Evolutionary conservation across 2,888 invertebrate species (phyloP).

Genomic region (Drosophila limbata): DNA sequence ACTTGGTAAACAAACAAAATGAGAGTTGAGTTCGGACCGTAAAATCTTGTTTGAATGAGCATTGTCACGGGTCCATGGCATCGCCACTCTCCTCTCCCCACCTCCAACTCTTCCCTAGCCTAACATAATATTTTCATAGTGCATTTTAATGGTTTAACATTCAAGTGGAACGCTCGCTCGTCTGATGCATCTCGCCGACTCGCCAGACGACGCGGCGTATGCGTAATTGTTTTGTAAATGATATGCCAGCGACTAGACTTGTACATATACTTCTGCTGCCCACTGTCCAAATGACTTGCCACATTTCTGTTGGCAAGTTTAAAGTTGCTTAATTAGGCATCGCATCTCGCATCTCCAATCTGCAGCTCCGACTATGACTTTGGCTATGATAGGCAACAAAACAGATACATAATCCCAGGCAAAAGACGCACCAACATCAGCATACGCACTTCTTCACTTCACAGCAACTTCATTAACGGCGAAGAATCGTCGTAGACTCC

Average conservation of each 20-base stretch:
- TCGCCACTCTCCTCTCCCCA: neutral
- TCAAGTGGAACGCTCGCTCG: conserved; percentile 40
- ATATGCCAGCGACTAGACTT: conserved; percentile 46
- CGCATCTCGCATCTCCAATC: conserved; percentile 21
- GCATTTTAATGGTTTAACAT: conserved; percentile 73
- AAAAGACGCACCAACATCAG: neutral
- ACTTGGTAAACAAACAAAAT: conserved; percentile 62
- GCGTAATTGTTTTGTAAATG: conserved; percentile 75
- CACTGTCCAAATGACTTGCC: conserved; percentile 72
- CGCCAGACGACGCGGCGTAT: conserved; percentile 56
- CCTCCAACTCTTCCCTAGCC: conserved; percentile 5
- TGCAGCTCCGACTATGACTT: conserved; percentile 1
- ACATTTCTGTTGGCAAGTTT: conserved; percentile 68
- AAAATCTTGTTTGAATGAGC: conserved; percentile 47
- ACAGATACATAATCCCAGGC: conserved; percentile 5
- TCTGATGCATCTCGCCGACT: conserved; percentile 32
- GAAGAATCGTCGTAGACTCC: neutral
- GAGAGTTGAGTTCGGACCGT: conserved; percentile 23
- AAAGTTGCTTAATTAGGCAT: conserved; percentile 71
- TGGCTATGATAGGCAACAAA: conserved; percentile 59
- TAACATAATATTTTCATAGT: conserved; percentile 77
- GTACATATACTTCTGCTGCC: conserved; percentile 37
- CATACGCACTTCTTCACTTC: conserved; percentile 13
- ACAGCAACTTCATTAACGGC: conserved; percentile 74
- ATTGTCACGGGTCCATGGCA: conserved; percentile 48